Evolutionary conservation across 2,888 invertebrate genomes (phyloP).

Genomic region (Drosophila picticornis): DNA sequence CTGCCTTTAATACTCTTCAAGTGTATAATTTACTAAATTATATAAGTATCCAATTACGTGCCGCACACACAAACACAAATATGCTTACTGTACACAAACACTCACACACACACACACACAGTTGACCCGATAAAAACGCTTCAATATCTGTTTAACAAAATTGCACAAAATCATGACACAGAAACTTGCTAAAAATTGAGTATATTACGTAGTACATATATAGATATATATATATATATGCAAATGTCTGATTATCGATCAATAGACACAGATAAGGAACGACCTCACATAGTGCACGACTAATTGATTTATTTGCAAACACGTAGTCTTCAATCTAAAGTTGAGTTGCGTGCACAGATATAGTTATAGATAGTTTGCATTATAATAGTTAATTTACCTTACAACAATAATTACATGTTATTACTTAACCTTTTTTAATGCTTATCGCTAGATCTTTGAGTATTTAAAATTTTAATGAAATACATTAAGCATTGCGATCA

Average conservation of each 20-base stretch:
- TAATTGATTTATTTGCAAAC: constrained; percentile 27
- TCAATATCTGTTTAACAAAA: constrained; percentile 44
- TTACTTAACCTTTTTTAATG: neutral
- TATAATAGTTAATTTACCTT: neutral
- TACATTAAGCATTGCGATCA: neutral
- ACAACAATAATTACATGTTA: neutral
- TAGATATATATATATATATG: neutral
- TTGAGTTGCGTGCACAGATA: neutral
- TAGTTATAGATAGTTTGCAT: neutral
- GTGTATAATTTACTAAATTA: constrained; percentile 79
- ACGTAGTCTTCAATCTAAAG: constrained; percentile 7
- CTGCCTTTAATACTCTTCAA: constrained; percentile 78
- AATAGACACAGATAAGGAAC: constrained; percentile 31
- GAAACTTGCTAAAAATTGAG: neutral
- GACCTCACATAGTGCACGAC: constrained; percentile 30
- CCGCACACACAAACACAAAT: constrained; percentile 37
- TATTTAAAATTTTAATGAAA: neutral
- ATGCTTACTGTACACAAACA: neutral
- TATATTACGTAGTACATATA: neutral
- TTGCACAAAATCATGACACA: constrained; percentile 42
- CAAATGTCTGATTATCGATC: constrained; percentile 8
- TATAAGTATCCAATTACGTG: constrained; percentile 78
- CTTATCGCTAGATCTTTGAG: neutral
- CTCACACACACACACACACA: constrained; percentile 8
- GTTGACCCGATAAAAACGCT: constrained; percentile 45